Percentiles rank a stretch among this genome's conserved stretches.
phyloP scores from a whole-genome alignment of 1,140 invertebrate species.

The Drosophila triauraria region DNA sequence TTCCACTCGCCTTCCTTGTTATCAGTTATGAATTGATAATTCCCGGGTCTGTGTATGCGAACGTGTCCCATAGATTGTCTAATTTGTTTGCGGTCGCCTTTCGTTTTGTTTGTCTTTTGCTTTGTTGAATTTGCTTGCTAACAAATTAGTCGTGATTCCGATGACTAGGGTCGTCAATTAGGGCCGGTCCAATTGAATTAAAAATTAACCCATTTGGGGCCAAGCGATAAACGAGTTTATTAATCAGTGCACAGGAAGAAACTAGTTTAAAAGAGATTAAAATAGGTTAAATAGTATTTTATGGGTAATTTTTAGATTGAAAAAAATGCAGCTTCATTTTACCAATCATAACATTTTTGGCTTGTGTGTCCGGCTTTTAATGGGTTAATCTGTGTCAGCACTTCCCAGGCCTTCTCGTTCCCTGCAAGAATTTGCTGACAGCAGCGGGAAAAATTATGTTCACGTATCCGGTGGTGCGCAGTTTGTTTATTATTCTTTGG shows the following conservation, averaged over 20 bases:
- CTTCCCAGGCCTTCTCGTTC: conserved; percentile 37
- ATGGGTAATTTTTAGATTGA: neutral
- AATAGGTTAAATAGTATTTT: neutral
- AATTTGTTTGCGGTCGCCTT: conserved; percentile 72
- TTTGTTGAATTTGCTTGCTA: conserved; percentile 72
- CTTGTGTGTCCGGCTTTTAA: neutral
- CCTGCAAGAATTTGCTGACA: conserved; percentile 51
- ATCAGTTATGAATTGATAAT: conserved; percentile 54
- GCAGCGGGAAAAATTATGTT: conserved; percentile 36
- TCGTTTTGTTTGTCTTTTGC: conserved; percentile 59
- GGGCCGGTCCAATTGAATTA: conserved; percentile 63
- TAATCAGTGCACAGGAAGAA: conserved; percentile 16
- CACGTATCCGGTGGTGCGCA: conserved; percentile 47
- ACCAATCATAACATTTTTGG: neutral
- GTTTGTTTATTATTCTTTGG: conserved; percentile 38
- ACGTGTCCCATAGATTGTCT: conserved; percentile 33
- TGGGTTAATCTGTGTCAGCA: conserved; percentile 51
- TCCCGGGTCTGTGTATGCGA: conserved; percentile 6
- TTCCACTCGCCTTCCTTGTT: conserved; percentile 1
- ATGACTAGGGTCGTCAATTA: conserved; percentile 63
- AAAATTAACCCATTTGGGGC: conserved; percentile 46
- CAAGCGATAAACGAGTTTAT: conserved; percentile 7
- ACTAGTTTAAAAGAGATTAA: neutral
- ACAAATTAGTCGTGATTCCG: conserved; percentile 75
- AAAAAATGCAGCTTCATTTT: neutral